These are phyloP conservation scores for Fringilla coelebs DNA, from an alignment of 2,797 vertebrate species.

Conservation along the genomic window DNA sequence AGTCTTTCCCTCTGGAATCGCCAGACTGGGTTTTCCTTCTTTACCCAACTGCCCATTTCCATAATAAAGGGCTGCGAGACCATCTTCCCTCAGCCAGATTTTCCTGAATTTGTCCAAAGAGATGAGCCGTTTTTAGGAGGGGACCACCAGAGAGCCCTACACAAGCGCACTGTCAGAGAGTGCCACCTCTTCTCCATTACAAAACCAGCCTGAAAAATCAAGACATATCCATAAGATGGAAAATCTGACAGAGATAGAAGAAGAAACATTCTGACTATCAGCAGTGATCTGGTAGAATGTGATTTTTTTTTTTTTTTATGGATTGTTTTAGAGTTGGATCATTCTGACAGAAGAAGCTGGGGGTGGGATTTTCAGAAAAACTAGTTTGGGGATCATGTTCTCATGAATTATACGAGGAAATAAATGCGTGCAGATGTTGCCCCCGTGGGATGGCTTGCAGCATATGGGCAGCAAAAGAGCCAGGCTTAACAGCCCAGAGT, in stretches of 20 bases:
- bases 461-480: background rate
- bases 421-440: accelerated
- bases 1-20: background rate
- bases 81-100: background rate
- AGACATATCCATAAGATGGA: background rate
- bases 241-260: background rate
- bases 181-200: background rate
- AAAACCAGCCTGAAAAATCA: background rate
- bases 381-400: background rate
- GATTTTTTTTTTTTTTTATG: background rate
- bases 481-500: background rate
- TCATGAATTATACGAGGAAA: accelerated
- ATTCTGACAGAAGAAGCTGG: background rate
- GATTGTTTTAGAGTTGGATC: background rate
- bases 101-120: background rate
- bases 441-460: background rate
- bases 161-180: background rate
- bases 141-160: background rate
- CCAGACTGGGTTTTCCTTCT: background rate
- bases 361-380: background rate
- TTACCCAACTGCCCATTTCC: background rate
- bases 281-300: background rate
- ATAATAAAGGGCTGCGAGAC: background rate
- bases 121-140: background rate
- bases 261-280: background rate